Base-by-base conservation (phyloP, 2,113 vertebrate species). In the Syrmaticus mikado region DNA sequence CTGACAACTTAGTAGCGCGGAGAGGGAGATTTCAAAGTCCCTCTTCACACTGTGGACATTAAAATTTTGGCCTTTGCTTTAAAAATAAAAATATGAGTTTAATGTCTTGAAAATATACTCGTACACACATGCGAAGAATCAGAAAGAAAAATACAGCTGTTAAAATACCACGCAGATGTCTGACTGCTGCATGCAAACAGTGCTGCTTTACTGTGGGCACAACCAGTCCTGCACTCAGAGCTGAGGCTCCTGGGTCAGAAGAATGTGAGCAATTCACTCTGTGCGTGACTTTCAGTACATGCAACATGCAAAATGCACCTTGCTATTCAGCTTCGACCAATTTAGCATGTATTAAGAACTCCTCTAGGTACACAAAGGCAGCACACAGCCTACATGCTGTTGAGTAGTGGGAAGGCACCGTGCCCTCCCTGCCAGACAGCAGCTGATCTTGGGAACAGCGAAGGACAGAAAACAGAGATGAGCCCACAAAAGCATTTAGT, bases 71-170 rank as follows among this genome's bases (percentile, higher is more conserved):
- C 83, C 27, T 15, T 89, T 68, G 62, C 91, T 92, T 76, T 75
- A 83, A 34, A 93, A 95, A 91, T 92, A 89, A 91, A 96, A 92
- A 46, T 67, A 85, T 4, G 38, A 36, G 24, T 87, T 92, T 70
- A 64, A 22, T 84, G 43, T 89, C 27, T 43, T 82, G 55, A 87
- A 95, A 79, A 85, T 25, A 73, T 6, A 70, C 27, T 66, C 20
- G 30, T 7, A 27, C 28, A 73, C 38, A 45, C 32, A 52, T 0
- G 7, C 21, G 72, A 73, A 92, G 40, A 94, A 53, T 52, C 72
- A 58, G 86, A 73, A 92, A 93, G 50, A 93, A 82, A 92, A 82
- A 62, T 3, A 34, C 5, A 64, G 53, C 21, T 73, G 34, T 93
- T 40, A 52, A 81, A 80, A 93, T 80, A 94, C 82, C 40, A 43